phyloP scores from a whole-genome alignment of 1,140 invertebrate species.

The Drosophila melanogaster region DNA sequence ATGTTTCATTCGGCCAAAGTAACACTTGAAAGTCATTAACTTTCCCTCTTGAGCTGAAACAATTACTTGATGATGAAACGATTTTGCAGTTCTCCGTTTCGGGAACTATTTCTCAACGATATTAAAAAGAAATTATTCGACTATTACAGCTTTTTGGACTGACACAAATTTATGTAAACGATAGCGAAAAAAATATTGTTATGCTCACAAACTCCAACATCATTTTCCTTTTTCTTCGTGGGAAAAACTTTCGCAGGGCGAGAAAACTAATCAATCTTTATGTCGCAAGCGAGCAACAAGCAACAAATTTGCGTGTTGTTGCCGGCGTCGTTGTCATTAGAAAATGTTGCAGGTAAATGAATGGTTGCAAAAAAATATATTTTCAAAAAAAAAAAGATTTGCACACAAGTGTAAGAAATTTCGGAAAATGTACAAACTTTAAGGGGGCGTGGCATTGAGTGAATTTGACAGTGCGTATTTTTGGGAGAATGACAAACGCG shows the following conservation, averaged over 20 bases:
- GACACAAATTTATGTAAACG: constrained; percentile 74
- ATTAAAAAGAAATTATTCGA: constrained; percentile 75
- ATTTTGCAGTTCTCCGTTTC: constrained; percentile 32
- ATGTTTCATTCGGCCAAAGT: constrained; percentile 37
- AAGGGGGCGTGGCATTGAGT: constrained; percentile 57
- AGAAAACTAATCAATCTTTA: constrained; percentile 80
- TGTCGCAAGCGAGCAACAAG: constrained; percentile 60
- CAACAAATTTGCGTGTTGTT: constrained; percentile 64
- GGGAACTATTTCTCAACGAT: constrained; percentile 62
- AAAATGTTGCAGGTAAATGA: constrained; percentile 81
- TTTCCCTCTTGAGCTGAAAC: constrained; percentile 41
- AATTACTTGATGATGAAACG: constrained; percentile 66
- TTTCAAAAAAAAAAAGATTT: constrained; percentile 36
- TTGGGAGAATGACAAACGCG: constrained; percentile 70
- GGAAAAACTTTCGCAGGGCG: constrained; percentile 65
- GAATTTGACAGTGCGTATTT: constrained; percentile 76
- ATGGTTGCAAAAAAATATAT: constrained; percentile 57
- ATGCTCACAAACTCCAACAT: constrained; percentile 44
- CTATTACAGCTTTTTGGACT: constrained; percentile 33
- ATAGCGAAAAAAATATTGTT: constrained; percentile 41
- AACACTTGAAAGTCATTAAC: constrained; percentile 54
- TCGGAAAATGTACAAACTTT: constrained; percentile 62
- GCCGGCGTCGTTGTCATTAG: constrained; percentile 73
- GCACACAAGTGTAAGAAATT: constrained; percentile 55
- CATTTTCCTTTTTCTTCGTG: constrained; percentile 16